A percentile compares a stretch with the other conserved stretches of the same genome.
Evolutionary conservation across 2,113 vertebrate genomes (phyloP).

Genomic region (Oncorhynchus nerka): DNA sequence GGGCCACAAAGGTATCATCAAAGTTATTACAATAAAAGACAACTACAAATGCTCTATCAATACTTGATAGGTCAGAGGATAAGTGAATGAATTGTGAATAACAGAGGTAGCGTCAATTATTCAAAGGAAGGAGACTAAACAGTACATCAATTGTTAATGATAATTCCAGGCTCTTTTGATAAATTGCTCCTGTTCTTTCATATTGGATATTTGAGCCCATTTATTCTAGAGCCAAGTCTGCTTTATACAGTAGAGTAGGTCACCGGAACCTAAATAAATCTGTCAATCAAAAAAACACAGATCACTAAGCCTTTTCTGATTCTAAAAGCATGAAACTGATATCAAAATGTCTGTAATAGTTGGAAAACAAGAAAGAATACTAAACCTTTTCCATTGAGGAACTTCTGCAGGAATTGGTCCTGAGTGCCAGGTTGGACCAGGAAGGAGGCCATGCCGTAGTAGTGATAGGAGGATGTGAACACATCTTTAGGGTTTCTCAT

Average conservation of each 20-base stretch:
- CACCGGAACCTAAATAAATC: background rate
- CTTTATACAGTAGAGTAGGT: too few species aligned
- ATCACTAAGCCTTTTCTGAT: too few species aligned
- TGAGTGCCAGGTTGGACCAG: constrained; percentile 61
- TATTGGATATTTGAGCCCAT: background rate
- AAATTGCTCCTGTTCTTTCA: background rate
- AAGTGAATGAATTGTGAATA: background rate
- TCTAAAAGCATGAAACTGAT: too few species aligned
- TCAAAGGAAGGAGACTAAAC: too few species aligned
- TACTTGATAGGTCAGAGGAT: background rate
- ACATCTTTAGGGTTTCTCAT: constrained; percentile 74
- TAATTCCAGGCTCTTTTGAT: background rate
- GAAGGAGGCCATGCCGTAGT: constrained; percentile 49
- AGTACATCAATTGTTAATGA: background rate
- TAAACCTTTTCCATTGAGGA: constrained; percentile 69
- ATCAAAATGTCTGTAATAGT: background rate
- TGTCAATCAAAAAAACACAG: background rate
- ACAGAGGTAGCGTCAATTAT: background rate
- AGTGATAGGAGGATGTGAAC: constrained; percentile 70
- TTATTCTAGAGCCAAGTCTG: too few species aligned
- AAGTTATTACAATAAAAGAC: background rate
- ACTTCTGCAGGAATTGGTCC: constrained; percentile 68
- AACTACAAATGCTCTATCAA: background rate
- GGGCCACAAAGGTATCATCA: background rate
- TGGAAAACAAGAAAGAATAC: background rate